A percentile compares a stretch with the other conserved stretches of the same genome.
phyloP scores from a whole-genome alignment of 2,113 vertebrate genomes.

The Cebus imitator region DNA sequence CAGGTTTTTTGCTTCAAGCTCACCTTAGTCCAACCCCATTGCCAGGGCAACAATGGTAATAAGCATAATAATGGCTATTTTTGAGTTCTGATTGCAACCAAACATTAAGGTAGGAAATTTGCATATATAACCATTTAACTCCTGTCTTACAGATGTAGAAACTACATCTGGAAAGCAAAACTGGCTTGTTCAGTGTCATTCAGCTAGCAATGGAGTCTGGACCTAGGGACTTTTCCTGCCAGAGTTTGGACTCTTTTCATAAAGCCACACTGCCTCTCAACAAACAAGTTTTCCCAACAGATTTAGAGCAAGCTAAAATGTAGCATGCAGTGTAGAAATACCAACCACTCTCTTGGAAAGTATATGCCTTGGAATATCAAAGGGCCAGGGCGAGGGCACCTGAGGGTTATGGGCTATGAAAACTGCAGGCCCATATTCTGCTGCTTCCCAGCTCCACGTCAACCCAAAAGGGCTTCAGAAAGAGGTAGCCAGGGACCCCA shows the following conservation, averaged over 20 bases:
- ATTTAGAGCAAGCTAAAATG: background rate
- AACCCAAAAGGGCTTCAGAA: background rate
- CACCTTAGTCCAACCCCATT: background rate
- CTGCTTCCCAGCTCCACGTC: background rate
- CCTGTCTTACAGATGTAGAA: background rate
- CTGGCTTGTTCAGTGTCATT: background rate
- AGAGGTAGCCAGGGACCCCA: background rate
- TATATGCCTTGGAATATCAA: background rate
- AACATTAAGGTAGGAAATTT: background rate
- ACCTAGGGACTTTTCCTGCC: background rate
- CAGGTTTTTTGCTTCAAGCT: background rate
- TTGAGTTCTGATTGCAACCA: background rate
- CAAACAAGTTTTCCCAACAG: background rate
- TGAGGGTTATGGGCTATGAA: background rate
- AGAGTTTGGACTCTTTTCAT: background rate
- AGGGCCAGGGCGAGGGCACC: background rate
- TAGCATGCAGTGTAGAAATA: background rate
- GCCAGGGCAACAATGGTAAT: background rate
- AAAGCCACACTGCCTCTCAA: background rate
- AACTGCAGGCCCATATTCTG: background rate
- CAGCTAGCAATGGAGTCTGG: background rate
- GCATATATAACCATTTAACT: background rate
- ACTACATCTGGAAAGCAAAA: background rate
- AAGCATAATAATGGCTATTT: background rate
- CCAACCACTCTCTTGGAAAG: background rate